These are phyloP conservation scores for Gila orcuttii DNA, from an alignment of 2,113 vertebrate genomes.

Conservation along the genomic window DNA sequence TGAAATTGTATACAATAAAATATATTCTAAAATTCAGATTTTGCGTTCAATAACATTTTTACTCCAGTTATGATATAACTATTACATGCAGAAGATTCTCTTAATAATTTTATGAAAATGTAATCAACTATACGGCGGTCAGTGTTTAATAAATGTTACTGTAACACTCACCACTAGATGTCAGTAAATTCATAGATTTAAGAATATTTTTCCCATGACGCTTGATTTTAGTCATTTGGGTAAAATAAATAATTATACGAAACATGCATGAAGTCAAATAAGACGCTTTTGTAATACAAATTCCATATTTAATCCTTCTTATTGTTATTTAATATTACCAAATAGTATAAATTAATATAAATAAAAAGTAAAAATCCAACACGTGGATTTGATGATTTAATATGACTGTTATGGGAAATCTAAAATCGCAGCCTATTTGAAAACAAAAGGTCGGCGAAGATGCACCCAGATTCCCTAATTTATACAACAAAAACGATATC, in stretches of 20 bases:
- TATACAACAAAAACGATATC: not conserved
- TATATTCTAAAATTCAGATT: too few relatives aligned
- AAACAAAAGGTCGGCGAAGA: not conserved
- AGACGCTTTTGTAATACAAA: not conserved
- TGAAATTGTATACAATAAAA: too few relatives aligned
- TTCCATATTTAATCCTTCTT: not conserved
- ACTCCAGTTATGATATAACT: too few relatives aligned
- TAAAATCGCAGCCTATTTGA: not conserved
- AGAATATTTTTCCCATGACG: not conserved
- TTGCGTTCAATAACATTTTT: too few relatives aligned
- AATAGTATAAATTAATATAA: too few relatives aligned
- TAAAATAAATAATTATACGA: not conserved
- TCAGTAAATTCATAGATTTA: not conserved
- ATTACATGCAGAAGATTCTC: too few relatives aligned
- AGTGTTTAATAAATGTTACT: too few relatives aligned
- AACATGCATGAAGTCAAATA: not conserved
- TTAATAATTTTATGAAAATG: too few relatives aligned
- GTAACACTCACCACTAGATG: constrained; percentile 39
- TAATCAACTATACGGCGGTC: too few relatives aligned
- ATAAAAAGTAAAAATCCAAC: not conserved
- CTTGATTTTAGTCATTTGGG: not conserved
- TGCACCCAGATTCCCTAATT: not conserved
- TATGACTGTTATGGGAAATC: not conserved
- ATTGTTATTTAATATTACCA: not conserved
- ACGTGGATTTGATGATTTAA: not conserved